Evolutionary conservation across 2,113 vertebrate species (phyloP).

Genomic region (Bambusicola thoracicus): DNA sequence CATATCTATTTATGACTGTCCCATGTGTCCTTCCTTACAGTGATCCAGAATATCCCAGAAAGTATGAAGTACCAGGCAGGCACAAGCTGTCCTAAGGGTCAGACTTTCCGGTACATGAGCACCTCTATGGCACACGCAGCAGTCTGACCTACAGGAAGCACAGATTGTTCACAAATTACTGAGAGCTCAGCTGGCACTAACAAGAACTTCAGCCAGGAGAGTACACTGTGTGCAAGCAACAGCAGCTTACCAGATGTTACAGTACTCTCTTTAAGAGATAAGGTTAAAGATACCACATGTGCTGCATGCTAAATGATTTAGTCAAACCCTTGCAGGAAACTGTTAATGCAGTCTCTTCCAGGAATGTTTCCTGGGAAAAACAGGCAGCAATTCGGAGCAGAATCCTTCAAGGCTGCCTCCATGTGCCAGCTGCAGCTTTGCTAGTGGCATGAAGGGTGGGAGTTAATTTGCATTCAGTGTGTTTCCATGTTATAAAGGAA

Average conservation of each 20-base stretch:
- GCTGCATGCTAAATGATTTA: neutral
- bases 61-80: neutral
- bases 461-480: neutral
- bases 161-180: neutral
- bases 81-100: neutral
- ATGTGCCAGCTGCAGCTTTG: neutral
- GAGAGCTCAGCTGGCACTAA: neutral
- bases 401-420: neutral
- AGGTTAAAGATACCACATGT: neutral
- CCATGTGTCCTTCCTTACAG: neutral
- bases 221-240: constrained; percentile 18
- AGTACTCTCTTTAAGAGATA: constrained; percentile 9
- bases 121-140: neutral
- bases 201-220: neutral
- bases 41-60: neutral
- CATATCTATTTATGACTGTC: neutral
- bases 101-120: neutral
- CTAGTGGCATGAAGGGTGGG: neutral
- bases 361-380: constrained; percentile 47
- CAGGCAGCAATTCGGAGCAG: neutral
- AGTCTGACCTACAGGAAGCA: neutral
- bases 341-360: constrained; percentile 29
- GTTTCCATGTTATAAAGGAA: neutral
- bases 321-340: constrained; percentile 45
- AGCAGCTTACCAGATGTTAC: neutral